phyloP scores from a whole-genome alignment of 2,888 invertebrate genomes.

The Sinohyriopsis cumingii region DNA sequence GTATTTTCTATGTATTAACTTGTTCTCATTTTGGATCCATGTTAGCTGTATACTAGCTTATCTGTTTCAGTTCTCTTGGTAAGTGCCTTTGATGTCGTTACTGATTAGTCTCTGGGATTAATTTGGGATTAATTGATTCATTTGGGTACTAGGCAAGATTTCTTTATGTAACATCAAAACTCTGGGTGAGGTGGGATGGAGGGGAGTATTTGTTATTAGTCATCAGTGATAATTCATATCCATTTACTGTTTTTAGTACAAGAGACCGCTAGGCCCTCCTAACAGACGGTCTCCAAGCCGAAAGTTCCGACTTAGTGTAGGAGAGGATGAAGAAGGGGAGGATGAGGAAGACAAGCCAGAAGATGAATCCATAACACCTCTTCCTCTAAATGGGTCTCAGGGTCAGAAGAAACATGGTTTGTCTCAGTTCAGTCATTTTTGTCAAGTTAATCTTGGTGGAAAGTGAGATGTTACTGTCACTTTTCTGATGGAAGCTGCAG shows the following conservation, averaged over 20 bases:
- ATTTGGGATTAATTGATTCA: background rate
- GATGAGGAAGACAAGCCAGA: slow-evolving; percentile 27
- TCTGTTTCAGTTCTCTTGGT: no score
- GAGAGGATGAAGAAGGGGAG: slow-evolving; percentile 28
- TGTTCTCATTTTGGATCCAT: no score
- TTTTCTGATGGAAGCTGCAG: no score
- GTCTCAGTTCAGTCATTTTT: slow-evolving; percentile 1
- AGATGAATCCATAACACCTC: slow-evolving; percentile 21
- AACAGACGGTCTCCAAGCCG: slow-evolving; percentile 61
- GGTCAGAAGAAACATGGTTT: slow-evolving; percentile 9
- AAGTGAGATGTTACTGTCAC: no score
- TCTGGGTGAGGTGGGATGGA: background rate
- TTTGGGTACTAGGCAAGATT: background rate
- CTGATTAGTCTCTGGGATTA: background rate
- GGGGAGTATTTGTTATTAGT: background rate
- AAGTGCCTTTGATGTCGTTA: no score
- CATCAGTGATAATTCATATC: background rate
- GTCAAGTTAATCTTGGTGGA: slow-evolving; percentile 1
- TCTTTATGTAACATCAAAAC: background rate
- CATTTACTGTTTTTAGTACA: slow-evolving; percentile 45
- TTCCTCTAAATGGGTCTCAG: slow-evolving; percentile 9
- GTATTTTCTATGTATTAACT: no score
- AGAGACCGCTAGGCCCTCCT: slow-evolving; percentile 60
- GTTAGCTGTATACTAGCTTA: no score
- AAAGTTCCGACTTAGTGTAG: slow-evolving; percentile 32